phyloP scores from a whole-genome alignment of 2,888 invertebrate genomes.

The Leptinotarsa haldemani region DNA sequence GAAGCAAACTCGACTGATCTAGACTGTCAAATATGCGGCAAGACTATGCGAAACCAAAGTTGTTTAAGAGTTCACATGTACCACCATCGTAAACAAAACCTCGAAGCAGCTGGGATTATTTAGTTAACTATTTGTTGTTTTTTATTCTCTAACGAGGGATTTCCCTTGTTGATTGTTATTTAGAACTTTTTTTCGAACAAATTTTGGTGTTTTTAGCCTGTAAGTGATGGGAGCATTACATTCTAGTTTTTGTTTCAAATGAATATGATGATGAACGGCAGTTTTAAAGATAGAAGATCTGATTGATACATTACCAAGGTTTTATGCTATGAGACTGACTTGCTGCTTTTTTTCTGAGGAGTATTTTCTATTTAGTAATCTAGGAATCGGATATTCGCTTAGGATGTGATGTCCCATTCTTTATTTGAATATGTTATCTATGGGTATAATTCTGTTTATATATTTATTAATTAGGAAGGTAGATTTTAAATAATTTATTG shows the following conservation, averaged over 20 bases:
- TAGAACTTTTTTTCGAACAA: constrained; percentile 38
- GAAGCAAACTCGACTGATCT: constrained; percentile 75
- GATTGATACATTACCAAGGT: constrained; percentile 15
- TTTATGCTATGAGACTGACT: constrained; percentile 18
- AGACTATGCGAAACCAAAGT: constrained; percentile 74
- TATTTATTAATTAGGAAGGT: constrained; percentile 40
- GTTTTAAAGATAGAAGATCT: constrained; percentile 21
- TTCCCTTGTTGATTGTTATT: constrained; percentile 41
- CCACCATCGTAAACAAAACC: constrained; percentile 72
- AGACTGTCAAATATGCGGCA: constrained; percentile 78
- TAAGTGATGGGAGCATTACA: constrained; percentile 35
- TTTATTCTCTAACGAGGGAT: constrained; percentile 34
- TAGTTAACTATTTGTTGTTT: constrained; percentile 34
- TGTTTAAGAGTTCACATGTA: constrained; percentile 75
- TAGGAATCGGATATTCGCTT: constrained; percentile 21
- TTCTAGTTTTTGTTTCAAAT: constrained; percentile 23
- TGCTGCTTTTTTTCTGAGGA: neutral
- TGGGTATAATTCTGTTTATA: constrained; percentile 44
- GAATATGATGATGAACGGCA: neutral
- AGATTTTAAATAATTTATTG: constrained; percentile 40
- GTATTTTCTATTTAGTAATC: constrained; percentile 15
- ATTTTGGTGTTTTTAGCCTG: constrained; percentile 38
- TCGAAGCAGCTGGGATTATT: constrained; percentile 48
- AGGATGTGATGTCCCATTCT: constrained; percentile 29
- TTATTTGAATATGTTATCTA: constrained; percentile 34